Conservation (phyloP, 2,113 vertebrate genomes). For the Prionailurus viverrinus region DNA sequence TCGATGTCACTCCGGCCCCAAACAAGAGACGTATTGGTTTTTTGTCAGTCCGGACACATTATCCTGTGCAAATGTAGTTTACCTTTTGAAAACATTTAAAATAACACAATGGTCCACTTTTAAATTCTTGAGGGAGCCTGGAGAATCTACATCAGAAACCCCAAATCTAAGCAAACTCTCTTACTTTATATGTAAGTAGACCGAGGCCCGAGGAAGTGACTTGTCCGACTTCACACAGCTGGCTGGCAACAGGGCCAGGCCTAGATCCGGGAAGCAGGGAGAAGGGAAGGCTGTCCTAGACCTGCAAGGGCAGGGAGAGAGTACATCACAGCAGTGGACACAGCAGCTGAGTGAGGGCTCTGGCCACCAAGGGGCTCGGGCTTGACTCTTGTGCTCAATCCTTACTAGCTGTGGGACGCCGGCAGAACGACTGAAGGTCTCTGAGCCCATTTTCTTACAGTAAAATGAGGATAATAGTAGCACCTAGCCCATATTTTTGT, state of each 20-base stretch:
- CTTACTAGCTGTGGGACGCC: background rate
- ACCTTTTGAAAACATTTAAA: constrained; percentile 45
- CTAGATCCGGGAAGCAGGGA: background rate
- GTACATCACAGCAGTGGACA: background rate
- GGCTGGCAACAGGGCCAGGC: background rate
- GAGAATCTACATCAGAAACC: constrained; percentile 26
- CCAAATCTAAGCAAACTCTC: background rate
- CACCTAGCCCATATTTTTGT: background rate
- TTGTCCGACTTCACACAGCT: background rate
- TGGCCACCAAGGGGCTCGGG: background rate
- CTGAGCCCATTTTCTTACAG: background rate
- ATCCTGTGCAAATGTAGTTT: background rate
- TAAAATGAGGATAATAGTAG: background rate
- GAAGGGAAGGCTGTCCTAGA: background rate
- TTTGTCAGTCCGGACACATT: background rate
- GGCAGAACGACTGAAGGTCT: background rate
- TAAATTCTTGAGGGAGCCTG: constrained; percentile 33
- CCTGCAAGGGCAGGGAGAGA: background rate
- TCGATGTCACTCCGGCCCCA: background rate
- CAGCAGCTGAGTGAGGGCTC: background rate
- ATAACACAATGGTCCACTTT: constrained; percentile 28
- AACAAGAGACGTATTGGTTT: constrained; percentile 30
- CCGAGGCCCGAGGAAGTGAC: background rate
- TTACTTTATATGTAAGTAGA: background rate
- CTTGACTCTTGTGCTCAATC: background rate